A percentile compares a stretch with the other conserved stretches of the same genome.
These are phyloP conservation scores for Oceanites oceanicus DNA, from an alignment of 2,113 vertebrate genomes.

Conservation along the genomic window DNA sequence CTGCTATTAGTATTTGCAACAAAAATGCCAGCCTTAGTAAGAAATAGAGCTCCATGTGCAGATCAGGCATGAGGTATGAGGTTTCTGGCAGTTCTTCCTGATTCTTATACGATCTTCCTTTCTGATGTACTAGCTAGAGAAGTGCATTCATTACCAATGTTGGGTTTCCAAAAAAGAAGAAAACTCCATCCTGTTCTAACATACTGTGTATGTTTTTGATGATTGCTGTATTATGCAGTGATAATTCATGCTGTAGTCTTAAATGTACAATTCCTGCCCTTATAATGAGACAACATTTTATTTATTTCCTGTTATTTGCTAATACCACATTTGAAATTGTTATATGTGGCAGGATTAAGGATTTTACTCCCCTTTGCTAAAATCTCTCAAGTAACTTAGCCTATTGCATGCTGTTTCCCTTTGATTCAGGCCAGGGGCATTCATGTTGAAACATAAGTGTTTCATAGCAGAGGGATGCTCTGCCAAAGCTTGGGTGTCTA, in stretches of 20 bases:
- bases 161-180: slow-evolving; percentile 21
- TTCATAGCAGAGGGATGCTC: neutral
- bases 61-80: neutral
- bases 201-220: slow-evolving; percentile 27
- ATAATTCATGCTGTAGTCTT: slow-evolving; percentile 48
- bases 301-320: slow-evolving; percentile 10
- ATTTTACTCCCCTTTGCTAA: slow-evolving; percentile 18
- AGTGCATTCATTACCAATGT: neutral
- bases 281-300: neutral
- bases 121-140: neutral
- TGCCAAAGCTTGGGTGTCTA: slow-evolving; percentile 48
- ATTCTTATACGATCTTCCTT: neutral
- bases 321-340: neutral
- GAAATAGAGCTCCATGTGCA: neutral
- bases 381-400: slow-evolving; percentile 13
- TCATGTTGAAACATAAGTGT: slow-evolving; percentile 12
- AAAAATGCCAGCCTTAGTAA: neutral
- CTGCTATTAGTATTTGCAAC: neutral
- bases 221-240: slow-evolving; percentile 37
- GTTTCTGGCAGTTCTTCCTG: neutral
- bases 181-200: slow-evolving; percentile 22
- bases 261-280: neutral
- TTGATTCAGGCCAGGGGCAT: slow-evolving; percentile 19
- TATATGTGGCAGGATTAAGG: neutral
- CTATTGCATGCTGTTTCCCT: slow-evolving; percentile 3